These are phyloP conservation scores for Drosophila lini DNA, from an alignment of 1,140 invertebrate genomes.

Conservation along the genomic window DNA sequence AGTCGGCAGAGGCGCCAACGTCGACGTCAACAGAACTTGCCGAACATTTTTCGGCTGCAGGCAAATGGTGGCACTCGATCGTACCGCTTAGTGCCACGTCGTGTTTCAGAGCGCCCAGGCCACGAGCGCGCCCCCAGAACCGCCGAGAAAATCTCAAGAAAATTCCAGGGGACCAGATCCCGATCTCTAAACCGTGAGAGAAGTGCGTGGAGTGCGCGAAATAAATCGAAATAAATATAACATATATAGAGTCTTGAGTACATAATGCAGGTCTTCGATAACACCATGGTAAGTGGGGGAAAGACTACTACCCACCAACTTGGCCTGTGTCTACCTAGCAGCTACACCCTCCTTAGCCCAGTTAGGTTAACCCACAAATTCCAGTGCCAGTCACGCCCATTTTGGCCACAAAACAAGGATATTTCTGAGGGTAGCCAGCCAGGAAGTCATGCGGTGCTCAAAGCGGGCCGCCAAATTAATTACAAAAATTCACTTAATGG, in stretches of 20 bases:
- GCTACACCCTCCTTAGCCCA: slow-evolving; percentile 51
- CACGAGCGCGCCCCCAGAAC: slow-evolving; percentile 48
- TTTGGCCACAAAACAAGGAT: slow-evolving; percentile 38
- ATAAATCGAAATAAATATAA: background rate
- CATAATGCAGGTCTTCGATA: slow-evolving; percentile 81
- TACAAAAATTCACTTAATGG: slow-evolving; percentile 78
- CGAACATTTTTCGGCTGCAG: slow-evolving; percentile 50
- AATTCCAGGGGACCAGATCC: slow-evolving; percentile 3
- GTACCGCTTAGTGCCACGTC: slow-evolving; percentile 71
- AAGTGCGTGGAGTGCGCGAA: slow-evolving; percentile 56
- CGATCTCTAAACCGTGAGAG: slow-evolving; percentile 16
- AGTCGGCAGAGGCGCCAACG: slow-evolving; percentile 23
- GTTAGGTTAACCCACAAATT: slow-evolving; percentile 72
- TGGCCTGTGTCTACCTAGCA: background rate
- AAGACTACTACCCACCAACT: slow-evolving; percentile 1
- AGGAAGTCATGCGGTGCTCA: slow-evolving; percentile 51
- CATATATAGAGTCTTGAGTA: background rate
- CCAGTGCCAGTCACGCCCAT: slow-evolving; percentile 44
- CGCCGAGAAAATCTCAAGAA: slow-evolving; percentile 1
- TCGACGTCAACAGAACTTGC: slow-evolving; percentile 7
- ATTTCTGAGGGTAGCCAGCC: slow-evolving; percentile 3
- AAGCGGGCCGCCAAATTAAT: slow-evolving; percentile 69
- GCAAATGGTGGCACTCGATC: slow-evolving; percentile 39
- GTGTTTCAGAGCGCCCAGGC: slow-evolving; percentile 75
- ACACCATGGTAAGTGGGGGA: slow-evolving; percentile 74